phyloP scores from a whole-genome alignment of 1,140 invertebrate species.

The Drosophila nasuta region DNA sequence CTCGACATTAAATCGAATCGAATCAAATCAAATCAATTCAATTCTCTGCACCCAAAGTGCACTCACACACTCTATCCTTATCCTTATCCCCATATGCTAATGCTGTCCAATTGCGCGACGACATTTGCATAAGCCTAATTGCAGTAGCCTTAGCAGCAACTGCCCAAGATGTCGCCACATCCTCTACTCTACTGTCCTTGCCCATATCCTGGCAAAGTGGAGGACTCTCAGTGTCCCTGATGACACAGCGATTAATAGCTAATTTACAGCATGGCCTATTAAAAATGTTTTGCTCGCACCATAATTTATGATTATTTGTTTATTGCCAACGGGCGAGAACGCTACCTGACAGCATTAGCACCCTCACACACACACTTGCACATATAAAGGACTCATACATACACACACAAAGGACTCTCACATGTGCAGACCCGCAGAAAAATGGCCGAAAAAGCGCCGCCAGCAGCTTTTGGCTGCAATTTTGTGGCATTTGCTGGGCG shows the following conservation, averaged over 20 bases:
- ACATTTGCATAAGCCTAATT: conserved; percentile 80
- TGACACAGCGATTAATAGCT: conserved; percentile 70
- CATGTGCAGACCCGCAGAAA: conserved; percentile 20
- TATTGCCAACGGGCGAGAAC: conserved; percentile 61
- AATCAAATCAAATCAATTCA: conserved; percentile 75
- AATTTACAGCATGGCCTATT: conserved; percentile 70
- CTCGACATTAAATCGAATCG: conserved; percentile 54
- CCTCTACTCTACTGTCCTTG: not conserved
- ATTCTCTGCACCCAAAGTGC: conserved; percentile 26
- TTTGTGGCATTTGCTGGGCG: conserved; percentile 73
- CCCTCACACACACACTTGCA: not conserved
- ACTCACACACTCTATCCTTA: not conserved
- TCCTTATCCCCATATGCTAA: conserved; percentile 57
- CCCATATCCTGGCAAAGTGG: not conserved
- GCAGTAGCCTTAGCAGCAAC: conserved; percentile 63
- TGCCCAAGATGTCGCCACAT: not conserved
- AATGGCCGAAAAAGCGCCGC: conserved; percentile 51
- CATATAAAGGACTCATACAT: conserved; percentile 1
- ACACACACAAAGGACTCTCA: conserved; percentile 7
- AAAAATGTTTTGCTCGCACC: conserved; percentile 60
- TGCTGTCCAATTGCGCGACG: conserved; percentile 18
- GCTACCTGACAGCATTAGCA: conserved; percentile 69
- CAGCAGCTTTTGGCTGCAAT: conserved; percentile 80
- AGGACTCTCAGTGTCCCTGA: conserved; percentile 3
- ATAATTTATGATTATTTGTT: conserved; percentile 83